Evolutionary conservation across 1,140 invertebrate species (phyloP).

Genomic region (Brachionus rotundiformis): DNA sequence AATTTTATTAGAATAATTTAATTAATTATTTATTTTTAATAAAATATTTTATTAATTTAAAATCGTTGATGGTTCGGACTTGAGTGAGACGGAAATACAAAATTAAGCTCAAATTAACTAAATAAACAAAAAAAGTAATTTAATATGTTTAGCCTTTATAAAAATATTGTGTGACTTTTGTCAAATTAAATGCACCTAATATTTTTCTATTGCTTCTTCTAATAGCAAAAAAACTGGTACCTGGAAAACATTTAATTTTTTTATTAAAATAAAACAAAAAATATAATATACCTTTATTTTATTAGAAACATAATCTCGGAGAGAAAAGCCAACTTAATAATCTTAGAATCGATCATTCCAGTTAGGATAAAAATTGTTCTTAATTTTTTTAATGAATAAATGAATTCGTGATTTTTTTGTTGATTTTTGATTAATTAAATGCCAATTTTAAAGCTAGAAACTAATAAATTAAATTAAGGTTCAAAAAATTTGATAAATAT

Average conservation of each 20-base stretch:
- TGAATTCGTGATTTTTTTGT: conserved; percentile 20
- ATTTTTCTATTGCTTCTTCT: conserved; percentile 5
- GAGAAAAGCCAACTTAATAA: not conserved
- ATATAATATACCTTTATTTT: conserved; percentile 3
- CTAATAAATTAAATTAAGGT: conserved; percentile 40
- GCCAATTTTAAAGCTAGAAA: not conserved
- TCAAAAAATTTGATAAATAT: conserved; percentile 20
- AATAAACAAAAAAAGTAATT: not conserved
- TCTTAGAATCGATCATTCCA: not conserved
- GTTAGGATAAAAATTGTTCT: not conserved
- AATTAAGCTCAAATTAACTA: not conserved
- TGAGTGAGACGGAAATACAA: not conserved
- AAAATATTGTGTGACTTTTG: conserved; percentile 1
- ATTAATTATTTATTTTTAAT: no score
- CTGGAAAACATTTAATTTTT: not conserved
- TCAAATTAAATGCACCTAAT: not conserved
- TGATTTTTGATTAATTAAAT: conserved; percentile 32
- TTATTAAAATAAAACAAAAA: not conserved
- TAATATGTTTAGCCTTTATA: not conserved
- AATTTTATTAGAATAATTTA: no score
- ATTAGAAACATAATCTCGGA: not conserved
- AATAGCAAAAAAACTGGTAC: not conserved
- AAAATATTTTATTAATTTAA: no score
- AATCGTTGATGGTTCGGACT: no score
- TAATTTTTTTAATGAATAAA: not conserved